Evolutionary conservation across 2,888 invertebrate genomes (phyloP), one percentile per base, ranked within the genome.

Genomic region (Dynastes hyllus): DNA sequence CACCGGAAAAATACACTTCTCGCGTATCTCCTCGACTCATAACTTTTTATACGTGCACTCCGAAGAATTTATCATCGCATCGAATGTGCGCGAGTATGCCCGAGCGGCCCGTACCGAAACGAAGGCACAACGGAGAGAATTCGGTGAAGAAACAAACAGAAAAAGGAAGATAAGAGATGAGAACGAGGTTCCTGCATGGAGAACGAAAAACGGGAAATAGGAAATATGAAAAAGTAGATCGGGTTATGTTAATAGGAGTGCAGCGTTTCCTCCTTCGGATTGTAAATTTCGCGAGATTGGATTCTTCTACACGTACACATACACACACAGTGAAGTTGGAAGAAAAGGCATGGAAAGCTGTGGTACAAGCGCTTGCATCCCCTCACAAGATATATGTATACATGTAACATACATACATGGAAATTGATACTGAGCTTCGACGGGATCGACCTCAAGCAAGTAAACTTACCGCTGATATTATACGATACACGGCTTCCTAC

Each of bases 361-460:
- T 6, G 53, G 2, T 55, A 16, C 2, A 9, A 55, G 1, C n/a
- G n/a, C 16, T 16, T 55, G 16, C n/a, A 55, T 11, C n/a, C 13
- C 22, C 22, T 22, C 27, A 53, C 29, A 32, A 40, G 32, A n/a
- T 37, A 45, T 45, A 45, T 11, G 29, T 5, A 65, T 29, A 13
- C 50, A 32, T 29, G 22, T 58, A 37, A 50, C 58, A 63, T 58
- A 70, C 70, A 78, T 78, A 65, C 71, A 78, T 78, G 73, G 65
- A 78, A 78, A 73, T 78, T 78, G 78, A 78, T 78, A 78, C 73
- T 78, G 73, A 78, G 37, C 71, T 63, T 63, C 71, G 78, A 29
- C 51, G 11, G 73, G 53, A 77, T 67, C 76, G 67, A 50, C 45
- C 27, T 32, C 53, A 70, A 13, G 29, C 65, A 65, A 55, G 55